Percentiles rank a stretch among this genome's conserved stretches.
These are phyloP conservation scores for Pinna nobilis DNA, from an alignment of 1,140 invertebrate genomes.

Conservation along the genomic window DNA sequence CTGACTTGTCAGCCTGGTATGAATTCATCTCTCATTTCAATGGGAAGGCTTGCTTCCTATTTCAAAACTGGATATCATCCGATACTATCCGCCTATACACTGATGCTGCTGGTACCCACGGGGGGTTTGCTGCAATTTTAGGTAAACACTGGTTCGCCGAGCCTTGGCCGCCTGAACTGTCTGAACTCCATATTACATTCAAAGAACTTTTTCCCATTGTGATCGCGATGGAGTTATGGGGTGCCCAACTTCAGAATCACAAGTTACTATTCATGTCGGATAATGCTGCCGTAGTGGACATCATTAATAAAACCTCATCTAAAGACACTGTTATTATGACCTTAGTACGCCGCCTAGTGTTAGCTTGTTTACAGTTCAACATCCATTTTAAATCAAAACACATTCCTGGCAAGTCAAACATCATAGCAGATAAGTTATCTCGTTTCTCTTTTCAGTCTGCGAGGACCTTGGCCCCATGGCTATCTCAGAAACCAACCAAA, in stretches of 20 bases:
- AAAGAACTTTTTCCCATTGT: conserved; percentile 42
- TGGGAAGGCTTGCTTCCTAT: too few relatives aligned
- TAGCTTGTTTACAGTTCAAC: conserved; percentile 25
- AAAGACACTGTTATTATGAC: conserved; percentile 29
- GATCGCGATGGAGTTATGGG: conserved; percentile 30
- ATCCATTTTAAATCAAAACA: conserved; percentile 39
- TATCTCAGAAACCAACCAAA: not conserved
- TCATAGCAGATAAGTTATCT: conserved; percentile 36
- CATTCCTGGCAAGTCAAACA: conserved; percentile 29
- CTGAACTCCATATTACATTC: conserved; percentile 25
- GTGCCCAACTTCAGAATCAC: conserved; percentile 13
- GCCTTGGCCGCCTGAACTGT: conserved; percentile 4
- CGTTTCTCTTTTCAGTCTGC: conserved; percentile 30
- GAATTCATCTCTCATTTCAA: conserved; percentile 38
- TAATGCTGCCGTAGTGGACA: conserved; percentile 33
- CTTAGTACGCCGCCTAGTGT: conserved; percentile 31
- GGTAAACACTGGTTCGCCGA: too few relatives aligned
- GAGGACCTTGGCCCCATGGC: conserved; percentile 3
- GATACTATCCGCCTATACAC: too few relatives aligned
- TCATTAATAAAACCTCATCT: conserved; percentile 40
- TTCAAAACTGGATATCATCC: too few relatives aligned
- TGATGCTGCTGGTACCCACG: too few relatives aligned
- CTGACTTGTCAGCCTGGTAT: conserved; percentile 22
- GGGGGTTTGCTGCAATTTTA: too few relatives aligned
- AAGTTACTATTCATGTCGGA: conserved; percentile 36